phyloP scores from a whole-genome alignment of 2,888 invertebrate species.

The Chalcosyrphus nemorum region DNA sequence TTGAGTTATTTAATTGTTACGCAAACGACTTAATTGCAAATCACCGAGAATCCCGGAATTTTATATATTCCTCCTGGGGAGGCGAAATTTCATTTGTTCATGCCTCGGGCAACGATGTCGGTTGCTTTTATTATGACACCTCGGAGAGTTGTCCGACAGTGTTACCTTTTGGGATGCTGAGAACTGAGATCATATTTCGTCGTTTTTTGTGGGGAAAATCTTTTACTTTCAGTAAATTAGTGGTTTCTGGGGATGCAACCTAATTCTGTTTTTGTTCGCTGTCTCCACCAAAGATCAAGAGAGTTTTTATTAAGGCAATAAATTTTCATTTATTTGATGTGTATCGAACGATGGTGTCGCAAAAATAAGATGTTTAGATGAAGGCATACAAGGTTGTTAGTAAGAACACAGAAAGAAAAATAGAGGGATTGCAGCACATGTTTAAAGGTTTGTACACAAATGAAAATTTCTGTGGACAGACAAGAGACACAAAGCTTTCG shows the following conservation, averaged over 20 bases:
- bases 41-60: constrained; percentile 59
- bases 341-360: background rate
- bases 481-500: too few relatives aligned
- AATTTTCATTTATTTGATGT: constrained; percentile 45
- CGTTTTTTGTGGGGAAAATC: constrained; percentile 2
- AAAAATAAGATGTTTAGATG: constrained; percentile 5
- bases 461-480: too few relatives aligned
- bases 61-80: constrained; percentile 43
- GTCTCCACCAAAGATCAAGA: constrained; percentile 25
- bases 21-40: constrained; percentile 80
- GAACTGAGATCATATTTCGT: constrained; percentile 14
- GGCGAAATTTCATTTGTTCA: constrained; percentile 68
- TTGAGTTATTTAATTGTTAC: constrained; percentile 81
- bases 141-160: constrained; percentile 45
- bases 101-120: constrained; percentile 55
- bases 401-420: too few relatives aligned
- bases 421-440: too few relatives aligned
- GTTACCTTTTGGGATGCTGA: constrained; percentile 23
- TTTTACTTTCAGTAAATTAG: constrained; percentile 29
- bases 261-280: constrained; percentile 19
- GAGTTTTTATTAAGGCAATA: constrained; percentile 41
- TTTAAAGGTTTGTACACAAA: too few relatives aligned
- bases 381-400: constrained; percentile 16
- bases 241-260: constrained; percentile 6
- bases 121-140: constrained; percentile 73